Percentiles rank a stretch among this genome's conserved stretches.
Conservation (phyloP, 2,797 vertebrate genomes). For the Sebastes variabilis region DNA sequence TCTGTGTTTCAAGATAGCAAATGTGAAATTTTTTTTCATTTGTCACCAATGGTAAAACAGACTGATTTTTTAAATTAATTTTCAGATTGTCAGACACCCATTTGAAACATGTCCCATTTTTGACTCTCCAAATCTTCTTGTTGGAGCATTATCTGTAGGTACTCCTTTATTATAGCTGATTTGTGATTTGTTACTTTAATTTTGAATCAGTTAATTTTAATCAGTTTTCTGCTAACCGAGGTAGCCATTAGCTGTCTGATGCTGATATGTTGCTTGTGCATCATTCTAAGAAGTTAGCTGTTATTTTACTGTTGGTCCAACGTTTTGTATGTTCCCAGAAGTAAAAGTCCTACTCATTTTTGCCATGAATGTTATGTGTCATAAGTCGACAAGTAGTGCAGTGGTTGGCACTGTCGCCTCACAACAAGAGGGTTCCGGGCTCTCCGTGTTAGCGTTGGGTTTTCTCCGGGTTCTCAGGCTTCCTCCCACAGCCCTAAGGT, state of each 20-base stretch:
- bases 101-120: no score
- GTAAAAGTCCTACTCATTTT: no score
- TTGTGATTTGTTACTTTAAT: neutral
- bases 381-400: no score
- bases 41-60: neutral
- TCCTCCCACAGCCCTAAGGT: no score
- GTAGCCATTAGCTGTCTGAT: neutral
- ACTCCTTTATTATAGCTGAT: neutral
- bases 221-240: neutral
- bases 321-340: no score
- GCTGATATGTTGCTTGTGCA: neutral
- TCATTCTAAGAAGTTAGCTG: neutral
- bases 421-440: no score
- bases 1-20: neutral
- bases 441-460: no score
- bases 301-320: neutral
- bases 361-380: no score
- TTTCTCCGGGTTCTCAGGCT: no score
- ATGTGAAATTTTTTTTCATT: neutral
- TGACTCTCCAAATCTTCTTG: neutral
- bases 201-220: neutral
- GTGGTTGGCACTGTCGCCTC: no score
- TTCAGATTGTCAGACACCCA: neutral
- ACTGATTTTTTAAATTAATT: neutral
- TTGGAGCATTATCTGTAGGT: neutral